Percentiles rank a stretch among this genome's conserved stretches.
These are phyloP conservation scores for Hanleya hanleyi DNA, from an alignment of 2,888 invertebrate species.

Conservation along the genomic window DNA sequence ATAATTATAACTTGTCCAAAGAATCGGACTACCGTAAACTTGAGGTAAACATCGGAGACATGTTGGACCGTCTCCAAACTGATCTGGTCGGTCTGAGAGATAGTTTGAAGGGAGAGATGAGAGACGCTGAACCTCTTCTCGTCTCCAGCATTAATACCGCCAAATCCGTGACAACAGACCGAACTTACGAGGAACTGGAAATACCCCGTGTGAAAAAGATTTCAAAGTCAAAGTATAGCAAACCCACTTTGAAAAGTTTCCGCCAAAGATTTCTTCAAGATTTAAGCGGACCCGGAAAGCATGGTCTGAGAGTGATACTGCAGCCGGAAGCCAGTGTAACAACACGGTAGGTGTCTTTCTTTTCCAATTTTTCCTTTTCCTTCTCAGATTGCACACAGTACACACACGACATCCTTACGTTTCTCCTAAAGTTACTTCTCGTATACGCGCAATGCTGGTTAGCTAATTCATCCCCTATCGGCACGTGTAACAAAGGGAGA, in stretches of 20 bases:
- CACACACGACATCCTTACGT: no score
- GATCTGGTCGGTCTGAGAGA: conserved; percentile 5
- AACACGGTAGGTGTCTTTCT: background rate
- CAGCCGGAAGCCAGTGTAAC: background rate
- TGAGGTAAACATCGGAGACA: background rate
- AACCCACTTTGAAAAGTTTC: background rate
- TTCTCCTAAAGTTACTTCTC: no score
- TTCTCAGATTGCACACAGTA: no score
- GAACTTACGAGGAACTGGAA: conserved; percentile 1
- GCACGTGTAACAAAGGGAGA: no score
- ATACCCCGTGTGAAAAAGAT: background rate
- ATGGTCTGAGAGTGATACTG: background rate
- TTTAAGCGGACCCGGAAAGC: background rate
- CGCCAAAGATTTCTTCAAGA: background rate
- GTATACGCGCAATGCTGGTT: no score
- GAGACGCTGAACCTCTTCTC: background rate
- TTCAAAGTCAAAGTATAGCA: background rate
- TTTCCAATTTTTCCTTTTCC: no score
- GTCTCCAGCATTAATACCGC: background rate
- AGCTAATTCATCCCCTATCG: no score
- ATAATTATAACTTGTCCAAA: background rate
- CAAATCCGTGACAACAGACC: background rate
- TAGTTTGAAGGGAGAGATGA: background rate
- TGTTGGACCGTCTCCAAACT: background rate
- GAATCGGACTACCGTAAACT: background rate